Base-by-base conservation (phyloP, 2,888 invertebrate species). In the Cantharis lateralis region DNA sequence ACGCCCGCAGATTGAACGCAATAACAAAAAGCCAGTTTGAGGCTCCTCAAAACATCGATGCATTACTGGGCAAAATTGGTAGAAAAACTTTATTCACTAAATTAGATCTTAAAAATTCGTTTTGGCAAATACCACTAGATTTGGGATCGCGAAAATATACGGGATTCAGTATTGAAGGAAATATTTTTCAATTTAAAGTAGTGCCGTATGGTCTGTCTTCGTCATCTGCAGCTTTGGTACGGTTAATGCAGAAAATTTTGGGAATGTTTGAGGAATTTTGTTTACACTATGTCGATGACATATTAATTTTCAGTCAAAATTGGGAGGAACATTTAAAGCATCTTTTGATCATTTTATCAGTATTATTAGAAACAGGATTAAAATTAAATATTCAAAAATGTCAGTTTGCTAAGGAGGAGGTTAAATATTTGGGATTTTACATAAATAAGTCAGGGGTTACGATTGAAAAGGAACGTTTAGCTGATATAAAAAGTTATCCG, bases 71-170 rank as follows among this genome's bases (percentile, higher is more conserved):
- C 13, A 61, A 20, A 68, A 66, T 71, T 26, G 71, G 62, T 0
- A 15, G 10, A 20, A 28, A 48, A 4, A 15, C 15, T 15, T 24
- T 71, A 3, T 75, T 75, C 26, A 66, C 71, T 0, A 75, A 71
- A 68, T 15, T 75, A 15, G 71, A 75, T 71, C 63, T 75, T 1
- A 24, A 71, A 13, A 71, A 68, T 15, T 71, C 71, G 1, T 75
- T 75, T 15, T 75, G 75, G 75, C 24, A 68, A 28, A 68, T 75
- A 61, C 71, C 71, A 1, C 26, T 75, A 62, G 48, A 71, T 7
- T 3, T 20, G 15, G n/a, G 63, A n/a, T 71, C 62, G 4, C 18
- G 68, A 15, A 71, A 71, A 11, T 75, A 71, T 26, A 62, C 71
- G 1, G 71, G 75, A 5, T 75, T 70, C 18, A 75, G 72, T 24